Conservation (phyloP, 2,113 vertebrate genomes). For the Lycocorax pyrrhopterus region DNA sequence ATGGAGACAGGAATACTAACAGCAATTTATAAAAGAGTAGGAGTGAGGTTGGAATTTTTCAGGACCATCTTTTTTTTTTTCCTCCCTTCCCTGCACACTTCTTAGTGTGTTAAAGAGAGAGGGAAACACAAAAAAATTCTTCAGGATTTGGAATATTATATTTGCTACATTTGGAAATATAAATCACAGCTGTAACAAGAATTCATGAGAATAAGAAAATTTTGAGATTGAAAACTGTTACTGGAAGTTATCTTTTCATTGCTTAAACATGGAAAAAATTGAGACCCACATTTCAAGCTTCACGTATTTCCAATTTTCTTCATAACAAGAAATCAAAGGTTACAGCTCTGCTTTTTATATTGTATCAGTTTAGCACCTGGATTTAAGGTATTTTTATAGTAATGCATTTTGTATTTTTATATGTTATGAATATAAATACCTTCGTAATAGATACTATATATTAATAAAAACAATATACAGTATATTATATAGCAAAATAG, state of each 20-base stretch:
- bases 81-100: accelerated
- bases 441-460: not conserved
- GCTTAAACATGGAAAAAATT: not conserved
- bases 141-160: not conserved
- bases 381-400: not conserved
- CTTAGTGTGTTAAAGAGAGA: not conserved
- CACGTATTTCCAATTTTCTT: not conserved
- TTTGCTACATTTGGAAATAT: not conserved
- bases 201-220: not conserved
- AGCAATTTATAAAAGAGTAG: not conserved
- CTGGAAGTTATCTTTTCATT: not conserved
- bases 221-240: not conserved
- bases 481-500: not conserved
- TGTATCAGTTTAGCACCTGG: not conserved
- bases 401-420: not conserved
- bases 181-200: not conserved
- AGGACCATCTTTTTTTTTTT: not conserved
- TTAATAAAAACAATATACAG: not conserved
- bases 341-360: not conserved
- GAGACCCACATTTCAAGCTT: not conserved
- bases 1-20: not conserved
- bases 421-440: not conserved
- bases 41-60: not conserved
- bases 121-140: not conserved
- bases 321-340: not conserved